Evolutionary conservation across 2,797 vertebrate genomes (phyloP), one percentile per base, ranked within the genome.

Genomic region (Tragopan temminckii): DNA sequence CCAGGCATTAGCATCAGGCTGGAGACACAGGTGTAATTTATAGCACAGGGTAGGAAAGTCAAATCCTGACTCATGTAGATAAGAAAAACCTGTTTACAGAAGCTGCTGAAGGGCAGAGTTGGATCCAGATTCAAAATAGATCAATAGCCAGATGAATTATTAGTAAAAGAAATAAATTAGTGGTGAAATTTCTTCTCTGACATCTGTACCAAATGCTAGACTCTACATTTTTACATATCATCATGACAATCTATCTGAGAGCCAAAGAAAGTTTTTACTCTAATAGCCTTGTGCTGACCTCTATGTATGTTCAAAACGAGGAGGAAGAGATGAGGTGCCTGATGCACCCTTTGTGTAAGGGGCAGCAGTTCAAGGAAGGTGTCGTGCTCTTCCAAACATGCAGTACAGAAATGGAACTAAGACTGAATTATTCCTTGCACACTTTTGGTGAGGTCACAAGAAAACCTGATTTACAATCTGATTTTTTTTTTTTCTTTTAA

Each of bases 11-110:
- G 13, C 59, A 59, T 6, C 8, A 52, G 45, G 8, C 36, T 85
- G 42, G 43, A 75, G 27, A 69, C 64, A 74, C 36, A 67, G 77
- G 70, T 85, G 64, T 77, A 89, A 86, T 88, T 90, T 72, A 86
- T 17, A 86, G 87, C 67, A 78, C 17, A 53, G 36, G 93, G 24
- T 7, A 31, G 23, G 62, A 80, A 89, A 86, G 52, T 79, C 77
- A 80, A 93, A 88, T 21, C 45, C 72, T 57, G 58, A 70, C 68
- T 78, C 81, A 69, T 0, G 10, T 8, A 84, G 69, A 89, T 78
- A 87, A 92, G 76, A 86, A 89, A 86, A 85, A 81, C 5, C 29
- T 77, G 82, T 91, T 94, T 89, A 88, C 63, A 57, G 88, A 90
- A 84, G 52, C 46, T 84, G 80, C 63, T 64, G 77, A 85, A 88